These are phyloP conservation scores for Neopipo cinnamomea DNA, from an alignment of 2,113 vertebrate genomes.

Conservation along the genomic window DNA sequence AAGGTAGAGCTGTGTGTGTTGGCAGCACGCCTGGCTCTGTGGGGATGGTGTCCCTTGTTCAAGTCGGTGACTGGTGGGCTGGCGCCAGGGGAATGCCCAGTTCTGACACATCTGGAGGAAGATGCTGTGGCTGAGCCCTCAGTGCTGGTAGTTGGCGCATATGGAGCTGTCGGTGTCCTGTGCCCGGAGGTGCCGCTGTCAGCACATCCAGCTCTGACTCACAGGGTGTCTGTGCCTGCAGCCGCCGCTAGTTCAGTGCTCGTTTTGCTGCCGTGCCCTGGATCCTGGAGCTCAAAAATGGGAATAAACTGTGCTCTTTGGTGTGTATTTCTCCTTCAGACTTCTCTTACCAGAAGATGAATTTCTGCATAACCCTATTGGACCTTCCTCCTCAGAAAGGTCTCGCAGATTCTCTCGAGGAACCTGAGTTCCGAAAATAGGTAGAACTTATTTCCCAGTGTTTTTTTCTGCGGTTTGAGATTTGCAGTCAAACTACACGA, in stretches of 20 bases:
- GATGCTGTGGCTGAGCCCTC: neutral
- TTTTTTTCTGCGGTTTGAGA: neutral
- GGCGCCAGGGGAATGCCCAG: neutral
- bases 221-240: rapidly evolving
- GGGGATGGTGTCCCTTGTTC: neutral
- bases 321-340: neutral
- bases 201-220: neutral
- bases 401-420: neutral
- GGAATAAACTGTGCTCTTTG: neutral
- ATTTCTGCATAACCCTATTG: neutral
- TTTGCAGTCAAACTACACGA: neutral
- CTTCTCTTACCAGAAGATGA: neutral
- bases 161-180: neutral
- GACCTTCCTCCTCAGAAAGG: neutral
- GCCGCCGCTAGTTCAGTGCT: neutral
- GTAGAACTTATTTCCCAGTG: neutral
- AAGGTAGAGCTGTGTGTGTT: neutral
- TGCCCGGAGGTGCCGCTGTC: neutral
- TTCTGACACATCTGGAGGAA: neutral
- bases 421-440: neutral
- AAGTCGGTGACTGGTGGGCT: rapidly evolving
- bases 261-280: neutral
- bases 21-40: neutral
- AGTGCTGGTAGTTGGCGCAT: neutral
- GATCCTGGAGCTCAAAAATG: neutral